Evolutionary conservation across 2,888 invertebrate genomes (phyloP).

Genomic region (Orthosia incerta): DNA sequence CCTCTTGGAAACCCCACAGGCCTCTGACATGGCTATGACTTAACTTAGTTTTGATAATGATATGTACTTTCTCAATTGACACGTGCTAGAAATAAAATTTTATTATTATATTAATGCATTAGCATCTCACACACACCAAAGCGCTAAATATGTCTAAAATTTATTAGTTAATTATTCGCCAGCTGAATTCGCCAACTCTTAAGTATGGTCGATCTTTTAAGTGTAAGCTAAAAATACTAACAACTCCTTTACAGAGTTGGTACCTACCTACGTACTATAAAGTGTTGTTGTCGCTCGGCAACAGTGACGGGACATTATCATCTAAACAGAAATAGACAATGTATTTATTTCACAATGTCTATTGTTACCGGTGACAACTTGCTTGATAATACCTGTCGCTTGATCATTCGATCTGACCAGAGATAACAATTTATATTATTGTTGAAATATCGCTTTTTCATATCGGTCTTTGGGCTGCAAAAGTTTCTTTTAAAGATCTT

Average conservation of each 20-base stretch:
- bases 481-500: background rate
- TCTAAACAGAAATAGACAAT: background rate
- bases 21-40: too few relatives aligned
- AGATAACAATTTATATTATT: background rate
- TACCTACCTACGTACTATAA: background rate
- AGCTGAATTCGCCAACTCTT: background rate
- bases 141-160: too few relatives aligned
- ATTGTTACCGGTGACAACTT: background rate
- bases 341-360: background rate
- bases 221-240: background rate
- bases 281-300: background rate
- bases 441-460: background rate
- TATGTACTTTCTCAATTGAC: background rate
- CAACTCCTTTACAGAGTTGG: too few relatives aligned
- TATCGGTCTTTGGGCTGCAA: background rate
- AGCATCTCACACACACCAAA: background rate
- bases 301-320: background rate
- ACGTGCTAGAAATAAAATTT: background rate
- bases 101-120: background rate
- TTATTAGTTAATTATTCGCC: background rate
- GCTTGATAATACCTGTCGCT: background rate
- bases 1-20: too few relatives aligned
- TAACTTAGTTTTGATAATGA: background rate
- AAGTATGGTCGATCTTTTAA: background rate
- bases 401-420: background rate